Percentiles rank a stretch among this genome's conserved stretches.
These are phyloP conservation scores for Xerus inauris DNA, from an alignment of 2,113 vertebrate genomes.

Conservation along the genomic window DNA sequence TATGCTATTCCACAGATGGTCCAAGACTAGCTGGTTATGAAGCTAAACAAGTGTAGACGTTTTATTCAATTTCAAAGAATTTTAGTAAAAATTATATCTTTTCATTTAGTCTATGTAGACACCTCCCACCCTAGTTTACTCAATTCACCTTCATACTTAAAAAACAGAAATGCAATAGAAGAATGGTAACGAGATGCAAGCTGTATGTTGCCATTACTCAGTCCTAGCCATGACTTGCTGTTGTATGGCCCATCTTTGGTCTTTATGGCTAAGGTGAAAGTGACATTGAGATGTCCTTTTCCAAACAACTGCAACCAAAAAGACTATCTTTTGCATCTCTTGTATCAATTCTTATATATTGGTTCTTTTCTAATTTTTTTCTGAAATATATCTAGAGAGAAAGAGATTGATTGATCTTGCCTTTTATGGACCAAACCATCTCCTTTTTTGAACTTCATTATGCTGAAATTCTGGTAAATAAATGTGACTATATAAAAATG, in stretches of 20 bases:
- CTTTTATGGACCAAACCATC: slow-evolving; percentile 2
- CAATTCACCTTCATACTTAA: not conserved
- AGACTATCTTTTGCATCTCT: not conserved
- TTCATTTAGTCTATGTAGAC: not conserved
- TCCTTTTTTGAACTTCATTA: slow-evolving; percentile 6
- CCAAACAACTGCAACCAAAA: not conserved
- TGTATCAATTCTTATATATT: not conserved
- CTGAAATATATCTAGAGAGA: not conserved
- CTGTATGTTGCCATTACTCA: not conserved
- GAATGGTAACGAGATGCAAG: not conserved
- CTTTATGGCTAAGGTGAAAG: not conserved
- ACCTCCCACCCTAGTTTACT: not conserved
- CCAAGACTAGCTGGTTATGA: not conserved
- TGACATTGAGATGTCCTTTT: not conserved
- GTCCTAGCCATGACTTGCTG: not conserved
- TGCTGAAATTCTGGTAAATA: slow-evolving; percentile 34
- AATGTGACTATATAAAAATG: not conserved
- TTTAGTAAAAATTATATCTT: not conserved
- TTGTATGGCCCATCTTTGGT: not conserved
- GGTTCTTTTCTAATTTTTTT: not conserved
- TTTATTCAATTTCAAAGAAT: not conserved
- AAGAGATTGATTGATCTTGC: not conserved
- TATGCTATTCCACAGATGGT: not conserved
- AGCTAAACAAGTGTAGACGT: not conserved
- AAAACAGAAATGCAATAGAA: not conserved